phyloP scores from a whole-genome alignment of 1,140 invertebrate genomes.

The Magallana angulata region DNA sequence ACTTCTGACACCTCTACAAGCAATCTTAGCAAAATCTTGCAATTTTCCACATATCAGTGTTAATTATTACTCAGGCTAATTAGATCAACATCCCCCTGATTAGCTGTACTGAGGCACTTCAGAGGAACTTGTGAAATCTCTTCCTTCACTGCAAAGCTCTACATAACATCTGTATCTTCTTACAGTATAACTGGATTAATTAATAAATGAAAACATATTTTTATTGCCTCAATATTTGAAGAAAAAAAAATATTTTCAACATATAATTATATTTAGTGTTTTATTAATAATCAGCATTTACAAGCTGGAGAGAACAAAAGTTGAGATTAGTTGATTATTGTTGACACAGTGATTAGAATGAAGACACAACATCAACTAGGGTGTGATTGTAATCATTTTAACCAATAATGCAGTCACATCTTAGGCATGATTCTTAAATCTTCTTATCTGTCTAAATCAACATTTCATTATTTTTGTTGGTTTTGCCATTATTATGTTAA shows the following conservation, averaged over 20 bases:
- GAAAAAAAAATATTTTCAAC: too few relatives aligned
- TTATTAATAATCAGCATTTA: too few relatives aligned
- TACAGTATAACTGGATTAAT: background rate
- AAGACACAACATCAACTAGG: background rate
- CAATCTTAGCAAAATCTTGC: conserved; percentile 6
- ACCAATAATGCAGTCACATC: conserved; percentile 1
- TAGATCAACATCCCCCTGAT: background rate
- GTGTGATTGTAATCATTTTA: background rate
- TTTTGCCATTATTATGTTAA: background rate
- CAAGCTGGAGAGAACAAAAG: too few relatives aligned
- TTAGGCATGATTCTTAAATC: background rate
- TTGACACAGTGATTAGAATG: background rate
- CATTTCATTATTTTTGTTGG: conserved; percentile 21
- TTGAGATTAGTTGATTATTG: background rate
- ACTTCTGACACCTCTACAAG: conserved; percentile 11
- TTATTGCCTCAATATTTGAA: too few relatives aligned
- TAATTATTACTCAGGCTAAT: conserved; percentile 19
- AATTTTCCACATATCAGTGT: conserved; percentile 12
- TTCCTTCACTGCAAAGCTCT: background rate
- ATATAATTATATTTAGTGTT: too few relatives aligned
- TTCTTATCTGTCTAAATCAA: background rate
- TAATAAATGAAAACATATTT: background rate
- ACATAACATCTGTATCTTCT: background rate
- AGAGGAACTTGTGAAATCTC: background rate
- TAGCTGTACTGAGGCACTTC: background rate